A percentile compares a stretch with the other conserved stretches of the same genome.
Evolutionary conservation across 2,113 vertebrate genomes (phyloP).

Genomic region (Campylomormyrus numenius): DNA sequence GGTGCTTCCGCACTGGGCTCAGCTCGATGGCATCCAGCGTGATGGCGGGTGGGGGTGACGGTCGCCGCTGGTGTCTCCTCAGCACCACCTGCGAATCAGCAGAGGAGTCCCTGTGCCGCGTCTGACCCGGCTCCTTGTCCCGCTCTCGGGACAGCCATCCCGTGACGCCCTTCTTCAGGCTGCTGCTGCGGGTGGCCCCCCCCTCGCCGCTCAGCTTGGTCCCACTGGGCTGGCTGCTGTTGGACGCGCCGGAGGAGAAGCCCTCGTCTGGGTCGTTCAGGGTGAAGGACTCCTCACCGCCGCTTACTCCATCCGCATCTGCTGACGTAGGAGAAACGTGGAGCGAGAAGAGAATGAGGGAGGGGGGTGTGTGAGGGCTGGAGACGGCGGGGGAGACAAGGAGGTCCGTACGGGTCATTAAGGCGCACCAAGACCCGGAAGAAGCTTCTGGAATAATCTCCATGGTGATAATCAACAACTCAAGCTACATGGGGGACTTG

Average conservation of each 20-base stretch:
- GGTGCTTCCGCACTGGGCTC: slow-evolving; percentile 85
- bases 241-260: slow-evolving; percentile 92
- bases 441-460: neutral
- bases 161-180: slow-evolving; percentile 78
- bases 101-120: slow-evolving; percentile 43
- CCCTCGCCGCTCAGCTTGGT: slow-evolving; percentile 54
- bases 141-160: slow-evolving; percentile 62
- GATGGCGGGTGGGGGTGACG: slow-evolving; percentile 56
- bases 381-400: neutral
- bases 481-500: neutral
- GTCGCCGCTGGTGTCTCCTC: slow-evolving; percentile 60
- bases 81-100: slow-evolving; percentile 45
- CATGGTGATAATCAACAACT: neutral
- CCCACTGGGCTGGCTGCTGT: slow-evolving; percentile 86
- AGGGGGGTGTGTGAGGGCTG: slow-evolving; percentile 14
- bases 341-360: slow-evolving; percentile 11
- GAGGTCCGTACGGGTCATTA: neutral
- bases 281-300: slow-evolving; percentile 81
- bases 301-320: slow-evolving; percentile 80
- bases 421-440: neutral
- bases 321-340: slow-evolving; percentile 41
- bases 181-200: slow-evolving; percentile 55
- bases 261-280: slow-evolving; percentile 93
- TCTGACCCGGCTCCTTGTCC: slow-evolving; percentile 37
- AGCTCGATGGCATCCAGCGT: slow-evolving; percentile 72